Conservation (phyloP, 2,113 vertebrate species). For the Ibidorhyncha struthersii region DNA sequence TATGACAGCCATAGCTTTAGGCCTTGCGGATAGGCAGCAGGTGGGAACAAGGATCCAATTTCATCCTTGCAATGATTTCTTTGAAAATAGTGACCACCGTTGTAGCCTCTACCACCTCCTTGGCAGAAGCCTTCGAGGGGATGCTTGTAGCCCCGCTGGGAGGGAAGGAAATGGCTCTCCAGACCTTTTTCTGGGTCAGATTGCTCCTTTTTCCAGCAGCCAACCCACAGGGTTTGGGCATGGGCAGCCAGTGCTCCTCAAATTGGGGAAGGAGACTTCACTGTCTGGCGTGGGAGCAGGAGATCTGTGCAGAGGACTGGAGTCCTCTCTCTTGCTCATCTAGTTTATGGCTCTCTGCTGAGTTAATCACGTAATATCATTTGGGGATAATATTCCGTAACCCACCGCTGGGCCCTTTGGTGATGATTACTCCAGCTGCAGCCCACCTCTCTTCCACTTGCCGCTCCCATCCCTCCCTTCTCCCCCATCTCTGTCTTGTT, state of each 20-base stretch:
- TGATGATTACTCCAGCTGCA: background rate
- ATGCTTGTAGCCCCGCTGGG: background rate
- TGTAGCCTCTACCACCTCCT: background rate
- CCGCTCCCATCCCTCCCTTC: background rate
- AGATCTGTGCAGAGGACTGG: background rate
- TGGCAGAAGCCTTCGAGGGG: background rate
- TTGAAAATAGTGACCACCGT: background rate
- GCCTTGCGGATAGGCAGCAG: background rate
- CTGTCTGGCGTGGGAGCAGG: rapidly evolving
- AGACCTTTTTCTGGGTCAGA: background rate
- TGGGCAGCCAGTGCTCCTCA: rapidly evolving
- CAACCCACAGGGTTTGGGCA: background rate
- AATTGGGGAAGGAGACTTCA: background rate
- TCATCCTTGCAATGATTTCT: background rate
- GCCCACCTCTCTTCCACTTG: background rate
- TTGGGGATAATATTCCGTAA: background rate
- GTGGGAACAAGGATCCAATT: background rate
- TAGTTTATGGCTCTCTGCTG: background rate
- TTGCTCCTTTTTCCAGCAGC: background rate
- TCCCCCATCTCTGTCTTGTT: background rate
- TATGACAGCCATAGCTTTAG: background rate
- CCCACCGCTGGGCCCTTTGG: rapidly evolving
- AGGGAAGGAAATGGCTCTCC: background rate
- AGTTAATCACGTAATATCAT: background rate
- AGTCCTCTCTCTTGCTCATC: background rate